phyloP scores from a whole-genome alignment of 53 echinoderm and acorn worm species.

The Hippasteria phrygiana region DNA sequence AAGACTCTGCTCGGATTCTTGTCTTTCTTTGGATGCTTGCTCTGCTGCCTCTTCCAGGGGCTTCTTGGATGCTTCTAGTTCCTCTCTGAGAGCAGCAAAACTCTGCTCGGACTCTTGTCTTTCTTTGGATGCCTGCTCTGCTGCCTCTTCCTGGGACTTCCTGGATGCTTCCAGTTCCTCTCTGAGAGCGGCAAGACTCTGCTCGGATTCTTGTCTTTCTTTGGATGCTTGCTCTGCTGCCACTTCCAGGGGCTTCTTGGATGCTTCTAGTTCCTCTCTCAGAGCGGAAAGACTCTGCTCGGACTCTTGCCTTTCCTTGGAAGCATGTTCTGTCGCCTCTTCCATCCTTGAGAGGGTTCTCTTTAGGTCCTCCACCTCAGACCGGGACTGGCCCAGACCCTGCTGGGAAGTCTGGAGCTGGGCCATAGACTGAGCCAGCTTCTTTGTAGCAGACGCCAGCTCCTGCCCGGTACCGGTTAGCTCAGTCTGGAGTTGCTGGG shows the following conservation, averaged over 20 bases:
- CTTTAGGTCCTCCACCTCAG: background rate
- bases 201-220: background rate
- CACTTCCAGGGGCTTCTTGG: conserved; percentile 10
- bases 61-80: conserved; percentile 34
- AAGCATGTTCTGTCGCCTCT: background rate
- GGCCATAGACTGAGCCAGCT: conserved; percentile 7
- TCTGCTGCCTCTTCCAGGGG: background rate
- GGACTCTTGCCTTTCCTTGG: conserved; percentile 20
- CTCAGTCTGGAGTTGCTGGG: conserved; percentile 43
- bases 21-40: background rate
- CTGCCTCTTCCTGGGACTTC: no score
- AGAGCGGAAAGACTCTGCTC: conserved; percentile 2
- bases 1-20: background rate
- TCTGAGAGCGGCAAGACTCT: background rate
- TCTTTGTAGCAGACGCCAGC: conserved; percentile 55
- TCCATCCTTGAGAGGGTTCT: background rate
- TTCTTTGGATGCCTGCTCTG: background rate
- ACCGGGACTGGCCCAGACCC: conserved; percentile 54
- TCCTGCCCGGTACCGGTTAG: conserved; percentile 60
- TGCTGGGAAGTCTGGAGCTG: conserved; percentile 50
- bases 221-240: background rate
- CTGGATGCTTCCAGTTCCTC: conserved; percentile 50
- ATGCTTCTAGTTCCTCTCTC: background rate
- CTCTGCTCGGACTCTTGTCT: background rate
- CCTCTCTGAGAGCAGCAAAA: background rate